These are phyloP conservation scores for Paramisgurnus dabryanus DNA, from an alignment of 2,113 vertebrate species.

Conservation along the genomic window DNA sequence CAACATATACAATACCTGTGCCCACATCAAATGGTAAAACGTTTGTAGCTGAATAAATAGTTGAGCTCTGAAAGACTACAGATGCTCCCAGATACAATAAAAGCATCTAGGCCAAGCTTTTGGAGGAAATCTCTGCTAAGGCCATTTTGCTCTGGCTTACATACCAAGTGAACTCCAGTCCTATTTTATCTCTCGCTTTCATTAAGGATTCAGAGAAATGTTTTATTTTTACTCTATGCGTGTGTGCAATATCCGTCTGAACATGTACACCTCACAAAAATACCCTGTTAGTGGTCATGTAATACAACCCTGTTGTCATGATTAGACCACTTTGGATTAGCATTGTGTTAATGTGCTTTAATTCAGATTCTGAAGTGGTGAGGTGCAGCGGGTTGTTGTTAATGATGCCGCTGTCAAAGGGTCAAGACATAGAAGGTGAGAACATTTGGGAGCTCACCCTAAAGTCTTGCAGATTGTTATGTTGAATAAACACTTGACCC, in stretches of 20 bases:
- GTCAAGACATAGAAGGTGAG: slow-evolving; percentile 66
- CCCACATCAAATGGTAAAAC: neutral
- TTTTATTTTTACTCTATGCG: slow-evolving; percentile 25
- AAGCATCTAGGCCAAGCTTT: slow-evolving; percentile 27
- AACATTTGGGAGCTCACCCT: slow-evolving; percentile 63
- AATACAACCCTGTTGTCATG: slow-evolving; percentile 15
- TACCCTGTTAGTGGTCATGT: neutral
- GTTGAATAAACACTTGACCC: slow-evolving; percentile 75
- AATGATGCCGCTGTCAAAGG: slow-evolving; percentile 63
- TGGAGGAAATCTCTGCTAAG: slow-evolving; percentile 46
- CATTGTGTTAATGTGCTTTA: slow-evolving; percentile 30
- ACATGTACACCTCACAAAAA: neutral
- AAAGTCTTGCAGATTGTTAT: slow-evolving; percentile 74
- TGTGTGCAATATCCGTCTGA: neutral
- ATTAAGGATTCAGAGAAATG: slow-evolving; percentile 23
- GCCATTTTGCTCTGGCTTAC: slow-evolving; percentile 51
- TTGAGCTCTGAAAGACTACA: slow-evolving; percentile 19
- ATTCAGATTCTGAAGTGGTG: slow-evolving; percentile 11
- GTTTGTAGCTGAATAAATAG: neutral
- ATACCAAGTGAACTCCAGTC: slow-evolving; percentile 52
- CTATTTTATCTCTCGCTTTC: slow-evolving; percentile 33
- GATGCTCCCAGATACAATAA: slow-evolving; percentile 30
- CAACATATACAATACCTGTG: neutral
- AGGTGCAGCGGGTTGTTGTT: slow-evolving; percentile 51
- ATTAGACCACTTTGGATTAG: slow-evolving; percentile 19